These are phyloP conservation scores for Cryptocephalus moraei DNA, from an alignment of 2,888 invertebrate species.

Conservation along the genomic window DNA sequence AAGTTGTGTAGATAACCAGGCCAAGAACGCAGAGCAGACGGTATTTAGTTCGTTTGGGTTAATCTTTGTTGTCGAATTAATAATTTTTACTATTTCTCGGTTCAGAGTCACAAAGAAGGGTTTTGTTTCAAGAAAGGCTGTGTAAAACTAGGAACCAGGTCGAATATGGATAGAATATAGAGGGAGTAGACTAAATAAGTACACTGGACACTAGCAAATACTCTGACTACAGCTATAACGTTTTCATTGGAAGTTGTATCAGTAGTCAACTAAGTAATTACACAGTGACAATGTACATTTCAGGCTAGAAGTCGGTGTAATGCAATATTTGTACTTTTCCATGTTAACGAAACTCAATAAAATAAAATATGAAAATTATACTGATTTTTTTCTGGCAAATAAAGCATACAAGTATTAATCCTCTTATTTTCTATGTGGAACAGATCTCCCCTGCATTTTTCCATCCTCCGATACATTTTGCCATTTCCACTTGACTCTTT, in stretches of 20 bases:
- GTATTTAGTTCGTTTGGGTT: constrained; percentile 14
- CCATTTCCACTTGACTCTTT: too few relatives aligned
- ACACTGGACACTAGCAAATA: constrained; percentile 37
- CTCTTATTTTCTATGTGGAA: too few relatives aligned
- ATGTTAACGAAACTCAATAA: constrained; percentile 49
- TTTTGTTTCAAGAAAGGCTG: constrained; percentile 31
- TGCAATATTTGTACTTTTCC: constrained; percentile 55
- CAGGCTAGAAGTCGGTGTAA: constrained; percentile 44
- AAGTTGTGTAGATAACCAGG: constrained; percentile 23
- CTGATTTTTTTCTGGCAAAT: not conserved
- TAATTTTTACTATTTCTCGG: constrained; percentile 17
- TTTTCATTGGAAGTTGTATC: constrained; percentile 13
- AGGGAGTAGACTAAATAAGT: constrained; percentile 19
- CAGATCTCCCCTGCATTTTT: too few relatives aligned
- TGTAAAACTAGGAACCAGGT: constrained; percentile 34
- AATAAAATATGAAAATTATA: constrained; percentile 43
- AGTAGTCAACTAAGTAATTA: constrained; percentile 18
- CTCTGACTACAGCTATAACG: constrained; percentile 17
- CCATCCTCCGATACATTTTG: too few relatives aligned
- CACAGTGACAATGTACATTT: constrained; percentile 38
- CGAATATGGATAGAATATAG: constrained; percentile 31
- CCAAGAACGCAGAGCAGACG: constrained; percentile 18
- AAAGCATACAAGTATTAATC: too few relatives aligned
- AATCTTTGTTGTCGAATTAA: constrained; percentile 12
- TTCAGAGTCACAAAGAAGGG: constrained; percentile 29